Evolutionary conservation across 2,113 vertebrate genomes (phyloP).

Genomic region (Empidonax traillii): DNA sequence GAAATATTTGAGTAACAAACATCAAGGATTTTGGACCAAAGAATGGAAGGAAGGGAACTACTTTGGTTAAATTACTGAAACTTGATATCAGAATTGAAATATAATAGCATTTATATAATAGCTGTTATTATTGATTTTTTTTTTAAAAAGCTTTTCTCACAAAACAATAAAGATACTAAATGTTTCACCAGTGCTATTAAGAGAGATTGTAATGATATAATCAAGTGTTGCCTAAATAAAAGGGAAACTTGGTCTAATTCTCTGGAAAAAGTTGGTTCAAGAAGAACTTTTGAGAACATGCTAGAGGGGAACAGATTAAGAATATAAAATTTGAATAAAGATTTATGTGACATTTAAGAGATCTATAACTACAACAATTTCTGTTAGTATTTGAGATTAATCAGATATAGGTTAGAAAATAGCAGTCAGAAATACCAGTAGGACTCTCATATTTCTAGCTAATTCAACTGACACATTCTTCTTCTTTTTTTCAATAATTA

Average conservation of each 20-base stretch:
- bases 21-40: background rate
- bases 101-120: background rate
- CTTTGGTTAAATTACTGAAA: background rate
- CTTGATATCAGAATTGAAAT: background rate
- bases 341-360: background rate
- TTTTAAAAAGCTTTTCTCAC: background rate
- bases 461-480: background rate
- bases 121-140: background rate
- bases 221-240: background rate
- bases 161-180: background rate
- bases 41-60: background rate
- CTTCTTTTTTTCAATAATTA: background rate
- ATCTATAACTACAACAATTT: background rate
- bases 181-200: background rate
- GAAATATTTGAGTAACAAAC: background rate
- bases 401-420: background rate
- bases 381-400: background rate
- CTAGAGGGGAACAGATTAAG: background rate
- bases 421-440: background rate
- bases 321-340: background rate
- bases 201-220: background rate
- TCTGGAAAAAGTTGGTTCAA: background rate
- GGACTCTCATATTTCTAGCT: background rate
- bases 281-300: background rate
- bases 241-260: background rate